Conservation (phyloP, 2,888 invertebrate genomes). For the Mesorhabditis sp. region DNA sequence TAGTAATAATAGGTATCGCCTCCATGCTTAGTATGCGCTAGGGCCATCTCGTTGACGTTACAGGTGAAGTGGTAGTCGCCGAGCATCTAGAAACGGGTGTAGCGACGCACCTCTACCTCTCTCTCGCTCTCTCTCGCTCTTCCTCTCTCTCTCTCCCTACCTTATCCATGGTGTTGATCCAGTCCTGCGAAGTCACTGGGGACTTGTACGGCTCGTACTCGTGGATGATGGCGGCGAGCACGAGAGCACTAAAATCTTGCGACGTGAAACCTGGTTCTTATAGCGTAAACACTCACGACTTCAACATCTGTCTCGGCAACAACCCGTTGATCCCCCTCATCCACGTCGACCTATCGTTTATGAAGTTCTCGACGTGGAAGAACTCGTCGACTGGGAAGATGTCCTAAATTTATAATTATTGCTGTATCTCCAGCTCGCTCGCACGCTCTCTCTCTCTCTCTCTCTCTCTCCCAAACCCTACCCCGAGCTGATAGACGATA, state of each 20-base stretch:
- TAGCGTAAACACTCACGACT: constrained; percentile 18
- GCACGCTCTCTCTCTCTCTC: too few species aligned
- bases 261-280: too few species aligned
- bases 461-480: too few species aligned
- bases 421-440: neutral
- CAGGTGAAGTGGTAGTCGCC: constrained; percentile 78
- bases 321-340: constrained; percentile 45
- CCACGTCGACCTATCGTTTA: constrained; percentile 50
- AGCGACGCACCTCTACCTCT: constrained; percentile 64
- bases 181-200: constrained; percentile 61
- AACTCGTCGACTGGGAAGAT: constrained; percentile 67
- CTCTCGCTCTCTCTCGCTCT: neutral
- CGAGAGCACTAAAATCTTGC: constrained; percentile 64
- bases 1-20: constrained; percentile 68
- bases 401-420: constrained; percentile 65
- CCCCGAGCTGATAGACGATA: constrained; percentile 77
- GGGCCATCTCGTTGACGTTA: constrained; percentile 86
- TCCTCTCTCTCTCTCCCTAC: constrained; percentile 59
- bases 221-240: constrained; percentile 78
- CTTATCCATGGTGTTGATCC: constrained; percentile 63
- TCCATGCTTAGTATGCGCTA: constrained; percentile 80
- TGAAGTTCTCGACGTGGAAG: constrained; percentile 53
- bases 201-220: constrained; percentile 88
- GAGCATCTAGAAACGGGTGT: constrained; percentile 77
- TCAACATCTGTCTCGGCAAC: constrained; percentile 47